Percentiles rank a stretch among this genome's conserved stretches.
Conservation (phyloP, 2,888 invertebrate genomes). For the Bembecia ichneumoniformis region DNA sequence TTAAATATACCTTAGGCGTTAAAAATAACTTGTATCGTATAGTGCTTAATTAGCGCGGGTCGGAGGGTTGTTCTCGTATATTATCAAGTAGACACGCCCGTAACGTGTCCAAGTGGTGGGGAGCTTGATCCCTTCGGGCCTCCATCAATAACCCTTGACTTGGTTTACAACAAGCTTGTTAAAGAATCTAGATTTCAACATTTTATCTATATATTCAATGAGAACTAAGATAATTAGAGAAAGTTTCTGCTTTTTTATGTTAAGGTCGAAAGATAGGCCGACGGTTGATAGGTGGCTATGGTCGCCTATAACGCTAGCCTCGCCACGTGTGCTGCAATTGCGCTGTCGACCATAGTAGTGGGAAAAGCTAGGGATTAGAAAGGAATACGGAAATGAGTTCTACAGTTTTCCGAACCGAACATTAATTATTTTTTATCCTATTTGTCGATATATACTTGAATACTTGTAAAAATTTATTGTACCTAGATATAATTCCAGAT, state of each 20-base stretch:
- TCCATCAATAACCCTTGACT: constrained; percentile 38
- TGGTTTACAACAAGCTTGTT: constrained; percentile 12
- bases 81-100: constrained; percentile 27
- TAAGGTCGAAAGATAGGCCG: background rate
- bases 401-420: too few species aligned
- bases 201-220: background rate
- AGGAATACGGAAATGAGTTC: too few species aligned
- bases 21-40: background rate
- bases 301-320: too few species aligned
- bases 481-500: too few species aligned
- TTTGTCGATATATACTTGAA: too few species aligned
- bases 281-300: too few species aligned
- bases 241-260: background rate
- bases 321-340: too few species aligned
- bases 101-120: constrained; percentile 57
- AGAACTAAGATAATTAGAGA: background rate
- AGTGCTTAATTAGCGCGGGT: background rate
- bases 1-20: background rate
- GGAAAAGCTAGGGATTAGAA: too few species aligned
- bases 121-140: constrained; percentile 24
- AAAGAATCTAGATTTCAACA: background rate
- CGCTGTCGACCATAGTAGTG: too few species aligned
- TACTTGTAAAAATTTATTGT: too few species aligned
- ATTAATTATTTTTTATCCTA: too few species aligned
- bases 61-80: constrained; percentile 16